phyloP scores from a whole-genome alignment of 2,888 invertebrate genomes.

The Euplexia lucipara region DNA sequence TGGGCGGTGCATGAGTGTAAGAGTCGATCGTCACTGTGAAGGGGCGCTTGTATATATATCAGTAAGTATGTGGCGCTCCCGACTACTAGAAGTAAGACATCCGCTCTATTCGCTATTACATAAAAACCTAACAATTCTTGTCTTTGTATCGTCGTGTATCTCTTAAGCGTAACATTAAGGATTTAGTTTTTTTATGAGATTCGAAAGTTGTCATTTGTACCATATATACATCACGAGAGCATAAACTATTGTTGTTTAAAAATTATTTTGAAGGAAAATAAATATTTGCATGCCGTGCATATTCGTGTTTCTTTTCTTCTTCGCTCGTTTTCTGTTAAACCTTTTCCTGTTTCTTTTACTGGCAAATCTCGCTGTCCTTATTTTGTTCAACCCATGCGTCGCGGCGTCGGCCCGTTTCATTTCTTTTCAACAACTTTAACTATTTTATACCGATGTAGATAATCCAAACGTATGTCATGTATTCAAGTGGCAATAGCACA shows the following conservation, averaged over 20 bases:
- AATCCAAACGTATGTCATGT: too few species aligned
- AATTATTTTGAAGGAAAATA: conserved; percentile 89
- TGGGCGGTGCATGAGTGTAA: background rate
- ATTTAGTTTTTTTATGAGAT: conserved; percentile 88
- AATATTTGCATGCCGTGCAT: conserved; percentile 88
- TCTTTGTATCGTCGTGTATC: conserved; percentile 59
- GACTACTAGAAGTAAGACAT: conserved; percentile 30
- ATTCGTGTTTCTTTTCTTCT: conserved; percentile 72
- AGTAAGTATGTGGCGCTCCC: conserved; percentile 33
- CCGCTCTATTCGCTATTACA: conserved; percentile 30
- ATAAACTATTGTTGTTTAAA: conserved; percentile 88
- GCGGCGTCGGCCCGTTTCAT: background rate
- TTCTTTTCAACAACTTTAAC: background rate
- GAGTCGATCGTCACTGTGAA: conserved; percentile 5
- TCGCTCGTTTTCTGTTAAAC: conserved; percentile 57
- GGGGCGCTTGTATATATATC: conserved; percentile 53
- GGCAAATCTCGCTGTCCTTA: background rate
- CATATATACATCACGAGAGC: conserved; percentile 81
- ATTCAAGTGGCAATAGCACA: too few species aligned
- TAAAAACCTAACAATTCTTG: conserved; percentile 44
- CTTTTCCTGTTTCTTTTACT: conserved; percentile 61
- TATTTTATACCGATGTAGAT: background rate
- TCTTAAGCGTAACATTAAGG: conserved; percentile 77
- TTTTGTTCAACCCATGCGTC: background rate
- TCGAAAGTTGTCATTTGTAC: conserved; percentile 89